A percentile compares a stretch with the other conserved stretches of the same genome.
Evolutionary conservation across 92 coral and sea anemone species (phyloP).

Genomic region (Virgularia gustaviana): DNA sequence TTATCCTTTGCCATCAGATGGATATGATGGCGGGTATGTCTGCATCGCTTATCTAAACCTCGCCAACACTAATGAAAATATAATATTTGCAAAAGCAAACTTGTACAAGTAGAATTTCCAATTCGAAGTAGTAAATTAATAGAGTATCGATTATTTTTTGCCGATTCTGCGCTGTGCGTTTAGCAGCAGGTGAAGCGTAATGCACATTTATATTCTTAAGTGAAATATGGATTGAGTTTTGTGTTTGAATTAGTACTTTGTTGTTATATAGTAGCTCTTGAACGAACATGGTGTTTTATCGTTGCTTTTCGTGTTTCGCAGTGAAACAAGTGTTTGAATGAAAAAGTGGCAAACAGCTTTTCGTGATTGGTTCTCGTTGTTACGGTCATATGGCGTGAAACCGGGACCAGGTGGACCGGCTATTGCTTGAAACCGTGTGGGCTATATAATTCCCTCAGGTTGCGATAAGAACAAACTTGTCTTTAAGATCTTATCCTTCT

Average conservation of each 20-base stretch:
- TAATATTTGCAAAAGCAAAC: conserved; percentile 43
- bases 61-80: conserved; percentile 43
- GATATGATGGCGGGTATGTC: conserved; percentile 28
- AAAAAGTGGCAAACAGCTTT: conserved; percentile 19
- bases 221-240: neutral
- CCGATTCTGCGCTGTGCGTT: neutral
- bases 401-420: conserved; percentile 42
- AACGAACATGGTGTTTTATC: neutral
- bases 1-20: conserved; percentile 33
- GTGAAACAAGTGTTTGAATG: conserved; percentile 29
- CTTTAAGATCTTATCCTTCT: conserved; percentile 41
- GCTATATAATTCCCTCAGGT: conserved; percentile 40
- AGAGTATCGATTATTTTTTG: conserved; percentile 16
- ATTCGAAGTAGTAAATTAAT: conserved; percentile 23
- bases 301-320: conserved; percentile 18
- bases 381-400: conserved; percentile 36
- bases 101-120: conserved; percentile 24
- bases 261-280: neutral
- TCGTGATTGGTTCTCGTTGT: conserved; percentile 40
- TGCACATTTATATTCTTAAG: neutral
- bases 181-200: conserved; percentile 3
- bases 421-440: conserved; percentile 42
- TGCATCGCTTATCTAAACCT: conserved; percentile 34
- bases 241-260: neutral
- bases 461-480: conserved; percentile 37